Base-by-base conservation (phyloP, 2,888 invertebrate species). In the Frankliniella intonsa region DNA sequence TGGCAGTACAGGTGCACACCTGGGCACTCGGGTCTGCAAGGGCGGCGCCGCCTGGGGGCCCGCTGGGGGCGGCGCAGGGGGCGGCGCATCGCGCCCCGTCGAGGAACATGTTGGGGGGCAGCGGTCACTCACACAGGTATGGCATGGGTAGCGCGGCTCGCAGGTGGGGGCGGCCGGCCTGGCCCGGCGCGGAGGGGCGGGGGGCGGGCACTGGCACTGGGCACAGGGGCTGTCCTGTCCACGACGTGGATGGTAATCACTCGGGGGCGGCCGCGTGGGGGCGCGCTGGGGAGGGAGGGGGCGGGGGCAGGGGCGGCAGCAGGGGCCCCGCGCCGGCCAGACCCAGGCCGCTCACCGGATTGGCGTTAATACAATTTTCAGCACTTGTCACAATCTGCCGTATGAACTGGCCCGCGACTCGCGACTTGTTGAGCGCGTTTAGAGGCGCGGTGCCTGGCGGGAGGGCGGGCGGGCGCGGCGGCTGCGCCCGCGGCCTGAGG, bases 351-450 rank as follows among this genome's bases (percentile, higher is more conserved):
- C 62, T 62, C 62, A 62, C 62, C 62, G 62, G n/a, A 62, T 62
- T 62, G 62, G 62, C 62, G 62, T 76, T 76, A 76, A 76, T 76
- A 76, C 69, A 76, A 76, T 76, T 76, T 76, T 76, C 69, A 76
- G 69, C 69, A 76, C 69, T 76, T 22, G 69, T 22, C 69, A 62
- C 69, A 76, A 22, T 22, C 69, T 76, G 69, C 69, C 69, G 69
- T 62, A 62, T n/a, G 62, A 62, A 62, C 62, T 17, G 62, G 12
- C 62, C 17, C 62, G 62, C 62, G 62, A n/a, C 62, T n/a, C 62
- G 62, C 62, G 25, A 25, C 69, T 76, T 25, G 69, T 76, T 76
- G 69, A 76, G 25, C 69, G 69, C 69, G 69, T 76, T 76, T 12
- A 76, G 69, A 9, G 62, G 62, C n/a, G 38, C 38, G 38, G 38